These are phyloP conservation scores for Callocephalon fimbriatum DNA, from an alignment of 2,113 vertebrate genomes.

Conservation along the genomic window DNA sequence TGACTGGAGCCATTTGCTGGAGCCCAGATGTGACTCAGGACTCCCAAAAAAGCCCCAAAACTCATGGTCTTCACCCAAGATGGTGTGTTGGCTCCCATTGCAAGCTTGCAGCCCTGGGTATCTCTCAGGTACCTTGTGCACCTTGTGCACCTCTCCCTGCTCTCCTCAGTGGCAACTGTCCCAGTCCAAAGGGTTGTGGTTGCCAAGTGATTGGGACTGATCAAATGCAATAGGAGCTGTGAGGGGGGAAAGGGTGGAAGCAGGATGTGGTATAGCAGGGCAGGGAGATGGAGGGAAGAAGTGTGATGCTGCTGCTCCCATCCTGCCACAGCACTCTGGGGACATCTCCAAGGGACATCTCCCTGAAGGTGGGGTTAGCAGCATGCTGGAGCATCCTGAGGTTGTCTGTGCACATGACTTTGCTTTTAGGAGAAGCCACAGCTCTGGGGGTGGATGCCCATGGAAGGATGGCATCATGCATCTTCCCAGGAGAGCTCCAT, in stretches of 20 bases:
- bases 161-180: neutral
- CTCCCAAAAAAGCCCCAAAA: neutral
- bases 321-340: rapidly evolving
- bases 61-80: neutral
- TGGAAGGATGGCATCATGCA: rapidly evolving
- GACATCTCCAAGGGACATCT: neutral
- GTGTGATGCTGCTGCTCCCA: neutral
- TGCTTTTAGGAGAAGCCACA: neutral
- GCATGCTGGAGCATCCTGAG: neutral
- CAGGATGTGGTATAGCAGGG: rapidly evolving
- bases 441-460: rapidly evolving
- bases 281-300: neutral
- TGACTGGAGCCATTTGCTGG: rapidly evolving
- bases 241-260: neutral
- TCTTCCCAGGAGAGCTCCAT: neutral
- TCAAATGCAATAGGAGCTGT: neutral
- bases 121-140: too few relatives aligned
- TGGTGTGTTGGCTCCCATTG: rapidly evolving
- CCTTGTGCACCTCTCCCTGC: rapidly evolving
- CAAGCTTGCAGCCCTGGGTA: neutral
- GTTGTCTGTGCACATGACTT: rapidly evolving
- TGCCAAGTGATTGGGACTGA: neutral
- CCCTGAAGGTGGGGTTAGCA: neutral
- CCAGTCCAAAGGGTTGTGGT: neutral
- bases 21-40: neutral